Percentiles rank a stretch among this genome's conserved stretches.
These are phyloP conservation scores for Ligdia adustata DNA, from an alignment of 2,888 invertebrate genomes.

Conservation along the genomic window DNA sequence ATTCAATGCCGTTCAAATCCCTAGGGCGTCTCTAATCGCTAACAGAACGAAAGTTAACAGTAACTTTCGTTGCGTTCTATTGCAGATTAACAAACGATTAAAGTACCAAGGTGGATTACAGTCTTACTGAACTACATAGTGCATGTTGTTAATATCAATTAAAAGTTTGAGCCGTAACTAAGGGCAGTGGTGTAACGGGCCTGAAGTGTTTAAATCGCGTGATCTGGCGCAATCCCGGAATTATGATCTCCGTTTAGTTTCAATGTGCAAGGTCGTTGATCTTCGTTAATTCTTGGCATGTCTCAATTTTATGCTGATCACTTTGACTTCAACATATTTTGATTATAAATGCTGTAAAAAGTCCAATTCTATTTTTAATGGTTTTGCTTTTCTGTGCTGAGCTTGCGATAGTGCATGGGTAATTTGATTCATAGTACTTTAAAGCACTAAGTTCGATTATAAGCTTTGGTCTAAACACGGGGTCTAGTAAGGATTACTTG, in stretches of 20 bases:
- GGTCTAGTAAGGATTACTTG: too few species aligned
- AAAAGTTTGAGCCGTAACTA: slow-evolving; percentile 54
- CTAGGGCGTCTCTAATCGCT: slow-evolving; percentile 32
- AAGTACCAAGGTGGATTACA: too few species aligned
- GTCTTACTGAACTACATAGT: slow-evolving; percentile 32
- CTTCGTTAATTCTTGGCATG: slow-evolving; percentile 42
- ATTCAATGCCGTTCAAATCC: slow-evolving; percentile 19
- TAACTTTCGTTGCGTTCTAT: slow-evolving; percentile 33
- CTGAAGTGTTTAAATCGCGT: slow-evolving; percentile 58
- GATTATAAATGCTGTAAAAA: too few species aligned
- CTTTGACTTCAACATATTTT: too few species aligned
- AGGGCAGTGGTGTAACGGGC: slow-evolving; percentile 67
- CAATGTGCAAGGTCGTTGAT: slow-evolving; percentile 54
- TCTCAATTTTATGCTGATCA: too few species aligned
- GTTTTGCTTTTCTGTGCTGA: too few species aligned
- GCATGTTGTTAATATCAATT: slow-evolving; percentile 40
- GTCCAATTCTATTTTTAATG: too few species aligned
- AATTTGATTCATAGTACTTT: too few species aligned
- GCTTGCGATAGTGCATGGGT: too few species aligned
- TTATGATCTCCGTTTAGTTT: slow-evolving; percentile 37
- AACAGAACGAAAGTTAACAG: slow-evolving; percentile 36
- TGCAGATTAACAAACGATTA: slow-evolving; percentile 32
- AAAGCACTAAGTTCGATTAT: too few species aligned
- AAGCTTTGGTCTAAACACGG: too few species aligned
- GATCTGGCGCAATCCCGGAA: slow-evolving; percentile 52